Percentiles rank a stretch among this genome's conserved stretches.
Conservation (phyloP, 2,113 vertebrate species). For the Daphoenositta chrysoptera region DNA sequence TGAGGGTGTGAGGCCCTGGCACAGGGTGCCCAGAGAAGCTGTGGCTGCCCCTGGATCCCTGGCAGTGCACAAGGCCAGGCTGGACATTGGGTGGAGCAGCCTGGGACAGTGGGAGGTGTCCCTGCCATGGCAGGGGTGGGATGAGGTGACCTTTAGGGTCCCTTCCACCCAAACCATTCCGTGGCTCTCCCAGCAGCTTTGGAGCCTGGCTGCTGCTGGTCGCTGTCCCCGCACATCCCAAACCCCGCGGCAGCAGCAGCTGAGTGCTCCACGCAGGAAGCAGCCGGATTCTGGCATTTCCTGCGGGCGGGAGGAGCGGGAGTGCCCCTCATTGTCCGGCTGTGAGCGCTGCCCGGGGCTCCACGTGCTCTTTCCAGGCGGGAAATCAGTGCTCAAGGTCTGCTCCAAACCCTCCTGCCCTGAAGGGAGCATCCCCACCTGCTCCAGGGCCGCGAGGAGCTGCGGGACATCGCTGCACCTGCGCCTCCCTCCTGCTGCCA, state of each 20-base stretch:
- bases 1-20: not conserved
- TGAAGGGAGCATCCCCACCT: not conserved
- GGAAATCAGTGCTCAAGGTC: not conserved
- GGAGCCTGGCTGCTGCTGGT: fast-evolving
- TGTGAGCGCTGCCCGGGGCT: fast-evolving
- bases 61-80: not conserved
- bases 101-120: not conserved
- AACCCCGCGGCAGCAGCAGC: not conserved
- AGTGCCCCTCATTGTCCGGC: not conserved
- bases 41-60: not conserved
- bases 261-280: not conserved
- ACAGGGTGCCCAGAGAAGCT: not conserved
- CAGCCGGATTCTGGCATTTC: conserved; percentile 10
- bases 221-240: not conserved
- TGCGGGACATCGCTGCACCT: not conserved
- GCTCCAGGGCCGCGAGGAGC: not conserved
- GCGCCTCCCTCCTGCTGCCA: not conserved
- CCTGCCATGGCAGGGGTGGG: not conserved
- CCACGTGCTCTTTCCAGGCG: not conserved
- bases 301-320: fast-evolving
- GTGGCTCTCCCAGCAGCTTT: fast-evolving
- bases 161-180: not conserved
- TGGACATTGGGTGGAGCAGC: fast-evolving
- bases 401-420: not conserved
- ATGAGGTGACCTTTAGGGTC: fast-evolving